Evolutionary conservation across 2,888 invertebrate species (phyloP), one percentile per base, ranked within the genome.

Genomic region (Morpho achilles): DNA sequence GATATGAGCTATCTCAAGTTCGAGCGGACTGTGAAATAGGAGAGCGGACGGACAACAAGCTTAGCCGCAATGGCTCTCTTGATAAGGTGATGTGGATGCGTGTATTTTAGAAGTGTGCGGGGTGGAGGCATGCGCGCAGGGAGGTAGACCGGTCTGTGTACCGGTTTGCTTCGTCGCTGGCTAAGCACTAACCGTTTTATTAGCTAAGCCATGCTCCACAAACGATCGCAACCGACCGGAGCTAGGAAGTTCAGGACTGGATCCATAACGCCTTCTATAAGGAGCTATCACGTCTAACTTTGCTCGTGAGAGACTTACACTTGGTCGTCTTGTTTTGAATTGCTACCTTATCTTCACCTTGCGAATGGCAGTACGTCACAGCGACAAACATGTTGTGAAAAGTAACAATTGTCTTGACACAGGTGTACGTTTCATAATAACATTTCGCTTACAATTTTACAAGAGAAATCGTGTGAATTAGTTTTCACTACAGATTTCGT

Each of bases 121-220:
- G 70, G 69, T 68, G 67, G 66, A 55, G 55, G 62, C 51, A 63
- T 55, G 83, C 80, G 85, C 82, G 87, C 86, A 72, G 70, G 64
- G 62, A 59, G 60, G 63, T 60, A 60, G 86, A 87, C 89, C 87
- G 89, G 89, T 88, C 82, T 68, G 71, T 78, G 76, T 83, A 89
- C 90, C 88, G 89, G 88, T 90, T 89, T 83, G 76, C 77, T 73
- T 82, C 83, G 74, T 78, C 84, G 77, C 77, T 80, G 64, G 69
- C 69, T 71, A 84, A 85, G 84, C 82, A 82, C 83, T 84, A 86
- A 88, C 87, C 83, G 90, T 90, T 89, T 88, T 87, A 88, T 85
- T 87, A 87, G 85, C 80, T 77, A 76, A 82, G 83, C 84, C 73
- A 79, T 86, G 87, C 82, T 87, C 87, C 79, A 87, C 86, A 84